phyloP scores from a whole-genome alignment of 1,140 invertebrate genomes.

The Drosophila novamexicana region DNA sequence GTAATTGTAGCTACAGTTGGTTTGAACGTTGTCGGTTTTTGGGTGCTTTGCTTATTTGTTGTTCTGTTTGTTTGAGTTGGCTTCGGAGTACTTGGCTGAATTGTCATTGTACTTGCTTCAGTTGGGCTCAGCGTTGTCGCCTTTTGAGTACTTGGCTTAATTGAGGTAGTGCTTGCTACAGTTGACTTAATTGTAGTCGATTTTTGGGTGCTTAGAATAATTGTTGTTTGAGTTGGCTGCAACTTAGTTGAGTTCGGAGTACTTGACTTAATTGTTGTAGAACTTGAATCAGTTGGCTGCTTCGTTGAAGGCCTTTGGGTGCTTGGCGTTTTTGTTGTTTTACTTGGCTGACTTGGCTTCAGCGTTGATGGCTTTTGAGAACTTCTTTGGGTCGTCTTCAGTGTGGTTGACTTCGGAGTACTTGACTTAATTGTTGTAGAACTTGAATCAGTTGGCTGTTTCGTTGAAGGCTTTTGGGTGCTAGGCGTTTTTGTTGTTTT shows the following conservation, averaged over 20 bases:
- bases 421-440: too few relatives aligned
- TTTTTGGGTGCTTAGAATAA: background rate
- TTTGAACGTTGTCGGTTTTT: too few relatives aligned
- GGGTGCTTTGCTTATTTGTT: too few relatives aligned
- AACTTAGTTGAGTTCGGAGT: background rate
- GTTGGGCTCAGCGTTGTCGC: background rate
- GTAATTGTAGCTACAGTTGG: too few relatives aligned
- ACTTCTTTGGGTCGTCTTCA: too few relatives aligned
- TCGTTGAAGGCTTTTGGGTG: too few relatives aligned
- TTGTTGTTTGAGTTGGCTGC: background rate
- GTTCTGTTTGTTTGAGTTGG: too few relatives aligned
- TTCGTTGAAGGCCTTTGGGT: background rate
- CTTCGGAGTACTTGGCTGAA: too few relatives aligned
- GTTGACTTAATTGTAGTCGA: background rate
- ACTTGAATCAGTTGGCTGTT: too few relatives aligned
- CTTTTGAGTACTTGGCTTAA: background rate
- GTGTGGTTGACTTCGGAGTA: too few relatives aligned
- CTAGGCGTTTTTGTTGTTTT: background rate
- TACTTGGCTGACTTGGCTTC: background rate
- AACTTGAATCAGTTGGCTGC: background rate
- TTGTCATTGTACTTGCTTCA: too few relatives aligned
- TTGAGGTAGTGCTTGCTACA: background rate
- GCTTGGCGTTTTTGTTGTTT: slow-evolving; percentile 1
- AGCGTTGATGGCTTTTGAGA: too few relatives aligned
- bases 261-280: background rate